These are phyloP conservation scores for Odontomyia ornata DNA, from an alignment of 2,888 invertebrate genomes.

Conservation along the genomic window DNA sequence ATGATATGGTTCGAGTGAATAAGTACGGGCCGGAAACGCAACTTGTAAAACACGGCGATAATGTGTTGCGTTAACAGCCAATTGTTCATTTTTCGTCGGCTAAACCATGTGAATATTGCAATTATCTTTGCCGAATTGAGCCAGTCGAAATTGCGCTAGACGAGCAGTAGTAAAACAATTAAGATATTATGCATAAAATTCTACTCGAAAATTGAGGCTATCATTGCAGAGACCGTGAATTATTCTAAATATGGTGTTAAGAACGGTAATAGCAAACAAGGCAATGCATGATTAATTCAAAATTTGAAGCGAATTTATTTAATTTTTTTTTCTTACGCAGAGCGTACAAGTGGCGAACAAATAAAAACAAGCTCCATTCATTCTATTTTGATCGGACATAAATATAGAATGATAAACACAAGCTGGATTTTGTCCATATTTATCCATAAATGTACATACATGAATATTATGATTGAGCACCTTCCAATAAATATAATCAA, in stretches of 20 bases:
- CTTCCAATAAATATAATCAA: not conserved
- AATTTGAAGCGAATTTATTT: too few species aligned
- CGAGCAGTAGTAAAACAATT: not conserved
- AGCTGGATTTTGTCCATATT: too few species aligned
- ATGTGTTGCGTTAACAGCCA: not conserved
- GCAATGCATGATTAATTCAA: not conserved
- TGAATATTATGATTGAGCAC: too few species aligned
- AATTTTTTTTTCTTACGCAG: too few species aligned
- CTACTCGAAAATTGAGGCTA: not conserved
- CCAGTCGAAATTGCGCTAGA: not conserved
- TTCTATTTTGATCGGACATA: too few species aligned
- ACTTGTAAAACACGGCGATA: not conserved
- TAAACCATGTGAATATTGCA: not conserved
- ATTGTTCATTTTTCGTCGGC: not conserved
- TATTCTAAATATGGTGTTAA: not conserved
- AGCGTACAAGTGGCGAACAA: too few species aligned
- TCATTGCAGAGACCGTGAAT: not conserved
- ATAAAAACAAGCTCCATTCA: too few species aligned
- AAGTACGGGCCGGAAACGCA: not conserved
- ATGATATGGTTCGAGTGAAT: constrained; percentile 23
- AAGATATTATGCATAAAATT: not conserved
- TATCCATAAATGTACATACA: too few species aligned
- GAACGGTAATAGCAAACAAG: not conserved
- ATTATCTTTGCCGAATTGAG: not conserved
- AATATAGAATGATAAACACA: too few species aligned